These are phyloP conservation scores for Sparidentex hasta DNA, from an alignment of 2,797 vertebrate genomes.

Conservation along the genomic window DNA sequence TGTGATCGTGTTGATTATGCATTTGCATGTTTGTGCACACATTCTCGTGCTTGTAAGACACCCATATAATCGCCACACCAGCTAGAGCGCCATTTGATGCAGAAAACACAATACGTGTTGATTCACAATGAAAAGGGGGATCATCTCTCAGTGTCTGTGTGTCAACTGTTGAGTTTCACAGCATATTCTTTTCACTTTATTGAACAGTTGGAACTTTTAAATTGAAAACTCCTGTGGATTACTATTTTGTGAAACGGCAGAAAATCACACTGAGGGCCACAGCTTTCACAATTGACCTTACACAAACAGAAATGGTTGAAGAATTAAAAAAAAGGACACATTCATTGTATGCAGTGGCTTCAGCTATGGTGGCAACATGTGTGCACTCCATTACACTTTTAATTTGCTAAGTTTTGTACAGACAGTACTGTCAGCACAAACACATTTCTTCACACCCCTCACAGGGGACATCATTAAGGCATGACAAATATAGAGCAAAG, in stretches of 20 bases:
- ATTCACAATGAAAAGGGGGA: constrained; percentile 22
- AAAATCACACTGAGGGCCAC: constrained; percentile 17
- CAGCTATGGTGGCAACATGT: constrained; percentile 24
- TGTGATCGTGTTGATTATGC: constrained; percentile 36
- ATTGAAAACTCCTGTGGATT: constrained; percentile 8
- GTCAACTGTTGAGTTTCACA: background rate
- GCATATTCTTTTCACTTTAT: background rate
- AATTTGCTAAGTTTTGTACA: constrained; percentile 37
- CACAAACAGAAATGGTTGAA: constrained; percentile 22
- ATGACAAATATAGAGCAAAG: background rate
- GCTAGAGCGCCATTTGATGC: constrained; percentile 24
- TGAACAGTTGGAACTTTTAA: background rate
- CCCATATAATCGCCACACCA: constrained; percentile 40
- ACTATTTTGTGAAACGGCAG: constrained; percentile 5
- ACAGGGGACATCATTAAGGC: constrained; percentile 23
- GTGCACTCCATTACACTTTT: constrained; percentile 38
- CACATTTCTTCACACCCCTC: constrained; percentile 14
- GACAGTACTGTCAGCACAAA: constrained; percentile 38
- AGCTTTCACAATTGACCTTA: constrained; percentile 15
- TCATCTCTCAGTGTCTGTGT: background rate
- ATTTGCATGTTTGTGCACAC: constrained; percentile 12
- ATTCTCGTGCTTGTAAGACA: constrained; percentile 5
- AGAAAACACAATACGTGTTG: constrained; percentile 36
- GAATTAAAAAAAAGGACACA: constrained; percentile 23
- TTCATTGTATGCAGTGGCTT: constrained; percentile 11